A percentile compares a stretch with the other conserved stretches of the same genome.
Evolutionary conservation across 2,797 vertebrate genomes (phyloP).

Genomic region (Vultur gryphus): DNA sequence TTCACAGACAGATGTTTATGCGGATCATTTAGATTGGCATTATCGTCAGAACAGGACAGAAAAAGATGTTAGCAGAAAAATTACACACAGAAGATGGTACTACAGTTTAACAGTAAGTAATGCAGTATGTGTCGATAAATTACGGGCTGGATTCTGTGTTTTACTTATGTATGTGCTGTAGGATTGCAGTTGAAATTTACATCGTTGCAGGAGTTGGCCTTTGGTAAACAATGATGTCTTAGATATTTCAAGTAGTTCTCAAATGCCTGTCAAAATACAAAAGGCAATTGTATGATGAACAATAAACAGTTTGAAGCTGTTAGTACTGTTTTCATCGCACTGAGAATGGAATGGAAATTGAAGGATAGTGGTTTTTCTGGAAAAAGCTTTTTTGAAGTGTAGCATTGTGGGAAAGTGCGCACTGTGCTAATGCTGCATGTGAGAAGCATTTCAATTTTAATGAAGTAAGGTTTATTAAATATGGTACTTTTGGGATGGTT

Average conservation of each 20-base stretch:
- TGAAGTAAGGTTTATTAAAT: not conserved
- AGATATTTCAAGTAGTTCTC: not conserved
- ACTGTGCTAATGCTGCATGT: not conserved
- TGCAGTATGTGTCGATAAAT: not conserved
- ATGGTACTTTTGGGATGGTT: not conserved
- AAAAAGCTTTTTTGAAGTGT: not conserved
- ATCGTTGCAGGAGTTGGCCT: not conserved
- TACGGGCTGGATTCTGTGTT: not conserved
- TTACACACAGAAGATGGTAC: constrained; percentile 97
- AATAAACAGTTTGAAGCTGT: not conserved
- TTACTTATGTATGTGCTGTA: not conserved
- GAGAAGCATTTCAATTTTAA: not conserved
- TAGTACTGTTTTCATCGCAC: not conserved
- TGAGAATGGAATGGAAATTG: not conserved
- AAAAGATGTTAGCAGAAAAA: constrained; percentile 93
- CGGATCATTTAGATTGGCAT: constrained; percentile 98
- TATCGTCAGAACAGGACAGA: constrained; percentile 96
- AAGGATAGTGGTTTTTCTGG: not conserved
- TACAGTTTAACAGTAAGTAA: constrained; percentile 90
- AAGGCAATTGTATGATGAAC: not conserved
- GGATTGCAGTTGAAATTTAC: not conserved
- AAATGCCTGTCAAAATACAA: not conserved
- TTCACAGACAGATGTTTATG: constrained; percentile 95
- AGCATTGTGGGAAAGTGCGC: not conserved
- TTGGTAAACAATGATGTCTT: not conserved